Conservation (phyloP, 2,113 vertebrate genomes). For the Limnothrissa miodon region DNA sequence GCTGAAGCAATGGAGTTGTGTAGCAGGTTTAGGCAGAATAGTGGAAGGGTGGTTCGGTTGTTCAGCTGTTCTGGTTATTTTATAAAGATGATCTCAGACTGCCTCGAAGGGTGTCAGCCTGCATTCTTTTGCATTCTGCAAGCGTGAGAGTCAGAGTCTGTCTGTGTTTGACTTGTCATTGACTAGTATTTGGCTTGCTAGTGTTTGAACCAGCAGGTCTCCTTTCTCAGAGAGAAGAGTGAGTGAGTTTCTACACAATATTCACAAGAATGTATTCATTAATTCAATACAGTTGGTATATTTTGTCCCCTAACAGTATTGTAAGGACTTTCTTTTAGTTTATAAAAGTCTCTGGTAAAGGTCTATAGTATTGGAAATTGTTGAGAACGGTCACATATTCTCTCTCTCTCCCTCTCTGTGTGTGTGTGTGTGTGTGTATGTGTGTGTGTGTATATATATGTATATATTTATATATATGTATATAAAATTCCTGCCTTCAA, state of each 20-base stretch:
- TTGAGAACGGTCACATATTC: too few species aligned
- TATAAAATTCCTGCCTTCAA: too few species aligned
- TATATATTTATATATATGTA: too few species aligned
- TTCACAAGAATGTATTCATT: not conserved
- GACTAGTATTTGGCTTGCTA: too few species aligned
- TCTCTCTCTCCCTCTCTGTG: not conserved
- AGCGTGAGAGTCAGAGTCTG: not conserved
- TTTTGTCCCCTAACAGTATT: too few species aligned
- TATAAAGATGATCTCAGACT: not conserved
- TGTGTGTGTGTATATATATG: too few species aligned
- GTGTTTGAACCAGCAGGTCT: not conserved
- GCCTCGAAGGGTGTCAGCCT: not conserved
- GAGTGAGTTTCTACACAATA: not conserved
- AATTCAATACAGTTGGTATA: too few species aligned
- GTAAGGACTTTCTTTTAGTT: too few species aligned
- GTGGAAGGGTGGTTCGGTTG: not conserved
- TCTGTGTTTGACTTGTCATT: not conserved
- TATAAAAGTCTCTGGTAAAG: too few species aligned
- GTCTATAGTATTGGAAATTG: too few species aligned
- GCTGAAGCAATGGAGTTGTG: not conserved
- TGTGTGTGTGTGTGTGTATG: too few species aligned
- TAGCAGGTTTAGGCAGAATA: not conserved
- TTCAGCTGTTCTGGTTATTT: slow-evolving; percentile 23
- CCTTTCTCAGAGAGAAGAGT: not conserved
- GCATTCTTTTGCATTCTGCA: slow-evolving; percentile 23